phyloP scores from a whole-genome alignment of 2,113 vertebrate genomes.

The Blennius ocellaris region DNA sequence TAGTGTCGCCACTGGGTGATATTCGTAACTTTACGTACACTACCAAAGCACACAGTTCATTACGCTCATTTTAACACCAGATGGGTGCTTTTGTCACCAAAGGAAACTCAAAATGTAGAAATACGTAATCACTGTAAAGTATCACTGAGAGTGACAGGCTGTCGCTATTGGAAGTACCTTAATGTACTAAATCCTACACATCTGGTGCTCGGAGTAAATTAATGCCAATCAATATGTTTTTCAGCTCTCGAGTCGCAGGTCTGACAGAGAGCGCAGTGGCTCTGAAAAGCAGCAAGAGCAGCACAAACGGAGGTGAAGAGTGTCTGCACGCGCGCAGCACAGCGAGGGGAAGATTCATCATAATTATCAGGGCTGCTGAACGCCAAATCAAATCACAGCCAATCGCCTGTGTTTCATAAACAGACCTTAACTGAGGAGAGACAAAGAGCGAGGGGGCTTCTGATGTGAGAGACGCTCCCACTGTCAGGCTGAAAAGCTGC shows the following conservation, averaged over 20 bases:
- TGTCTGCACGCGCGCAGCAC: constrained; percentile 1
- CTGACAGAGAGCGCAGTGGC: constrained; percentile 33
- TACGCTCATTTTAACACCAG: constrained; percentile 15
- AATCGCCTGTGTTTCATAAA: constrained; percentile 63
- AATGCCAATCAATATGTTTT: constrained; percentile 58
- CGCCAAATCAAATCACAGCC: constrained; percentile 65
- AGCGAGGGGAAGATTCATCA: constrained; percentile 66
- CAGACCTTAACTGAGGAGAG: constrained; percentile 57
- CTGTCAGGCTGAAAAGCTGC: constrained; percentile 30
- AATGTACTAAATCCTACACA: constrained; percentile 45
- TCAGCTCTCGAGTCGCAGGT: constrained; percentile 13
- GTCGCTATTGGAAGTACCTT: constrained; percentile 43
- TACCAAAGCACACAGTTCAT: constrained; percentile 1
- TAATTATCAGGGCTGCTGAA: constrained; percentile 76
- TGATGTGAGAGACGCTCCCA: constrained; percentile 37
- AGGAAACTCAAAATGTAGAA: constrained; percentile 27
- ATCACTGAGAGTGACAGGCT: constrained; percentile 29
- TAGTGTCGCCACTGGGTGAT: too few species aligned
- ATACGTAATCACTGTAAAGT: constrained; percentile 24
- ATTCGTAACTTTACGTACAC: neutral
- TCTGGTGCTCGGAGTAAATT: constrained; percentile 55
- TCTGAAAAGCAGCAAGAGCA: constrained; percentile 14
- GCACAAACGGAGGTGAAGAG: constrained; percentile 34
- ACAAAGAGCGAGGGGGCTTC: constrained; percentile 38
- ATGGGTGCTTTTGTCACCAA: constrained; percentile 24